Evolutionary conservation across 2,113 vertebrate species (phyloP).

Genomic region (Melanostigma gelatinosum): DNA sequence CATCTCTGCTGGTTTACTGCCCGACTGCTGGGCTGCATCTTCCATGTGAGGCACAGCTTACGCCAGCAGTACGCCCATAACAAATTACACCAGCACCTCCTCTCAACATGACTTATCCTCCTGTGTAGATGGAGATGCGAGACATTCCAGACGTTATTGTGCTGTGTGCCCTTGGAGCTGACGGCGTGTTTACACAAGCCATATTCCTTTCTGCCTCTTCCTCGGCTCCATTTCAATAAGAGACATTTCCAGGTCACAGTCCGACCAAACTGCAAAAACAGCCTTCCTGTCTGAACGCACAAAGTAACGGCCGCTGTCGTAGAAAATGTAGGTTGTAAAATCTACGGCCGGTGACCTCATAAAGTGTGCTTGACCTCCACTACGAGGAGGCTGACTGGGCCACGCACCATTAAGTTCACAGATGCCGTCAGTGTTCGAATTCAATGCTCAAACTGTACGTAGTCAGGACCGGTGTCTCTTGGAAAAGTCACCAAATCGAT

Average conservation of each 20-base stretch:
- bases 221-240: constrained; percentile 36
- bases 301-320: constrained; percentile 47
- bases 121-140: constrained; percentile 52
- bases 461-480: constrained; percentile 37
- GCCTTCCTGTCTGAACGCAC: constrained; percentile 41
- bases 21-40: constrained; percentile 26
- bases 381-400: constrained; percentile 67
- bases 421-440: constrained; percentile 63
- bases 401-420: constrained; percentile 75
- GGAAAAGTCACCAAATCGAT: constrained; percentile 35
- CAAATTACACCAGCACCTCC: constrained; percentile 61
- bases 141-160: constrained; percentile 71
- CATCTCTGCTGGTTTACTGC: constrained; percentile 32
- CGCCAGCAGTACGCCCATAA: constrained; percentile 49
- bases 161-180: constrained; percentile 56
- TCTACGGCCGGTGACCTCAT: constrained; percentile 72
- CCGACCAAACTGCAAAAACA: constrained; percentile 12
- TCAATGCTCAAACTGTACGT: constrained; percentile 40
- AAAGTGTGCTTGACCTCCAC: constrained; percentile 74
- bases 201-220: constrained; percentile 50
- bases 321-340: constrained; percentile 68
- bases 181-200: constrained; percentile 66
- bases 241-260: constrained; percentile 56
- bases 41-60: constrained; percentile 47
- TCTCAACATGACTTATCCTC: constrained; percentile 59